Percentiles rank a stretch among this genome's conserved stretches.
These are phyloP conservation scores for Kradibia gibbosae DNA, from an alignment of 1,140 invertebrate genomes.

Conservation along the genomic window DNA sequence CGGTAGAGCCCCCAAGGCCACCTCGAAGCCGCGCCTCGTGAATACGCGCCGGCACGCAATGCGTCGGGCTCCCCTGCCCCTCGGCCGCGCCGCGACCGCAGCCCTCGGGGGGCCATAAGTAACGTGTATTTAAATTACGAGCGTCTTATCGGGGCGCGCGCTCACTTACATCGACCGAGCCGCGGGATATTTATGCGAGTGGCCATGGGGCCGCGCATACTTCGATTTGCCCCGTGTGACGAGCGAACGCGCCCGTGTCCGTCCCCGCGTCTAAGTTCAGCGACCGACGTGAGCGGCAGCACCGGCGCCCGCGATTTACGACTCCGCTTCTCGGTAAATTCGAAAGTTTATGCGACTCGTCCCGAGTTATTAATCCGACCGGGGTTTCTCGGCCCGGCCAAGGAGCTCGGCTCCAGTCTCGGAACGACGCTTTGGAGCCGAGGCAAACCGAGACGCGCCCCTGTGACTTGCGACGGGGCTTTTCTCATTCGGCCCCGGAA, in stretches of 20 bases:
- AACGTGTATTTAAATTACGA: conserved; percentile 59
- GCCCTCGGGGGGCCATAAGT: conserved; percentile 51
- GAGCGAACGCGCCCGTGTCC: background rate
- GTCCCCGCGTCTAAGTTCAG: conserved; percentile 51
- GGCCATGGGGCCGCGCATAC: conserved; percentile 52
- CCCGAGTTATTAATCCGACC: background rate
- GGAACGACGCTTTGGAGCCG: too few relatives aligned
- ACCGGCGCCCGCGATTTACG: conserved; percentile 36
- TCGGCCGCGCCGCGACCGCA: background rate
- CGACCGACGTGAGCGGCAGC: conserved; percentile 45
- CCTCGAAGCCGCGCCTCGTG: too few relatives aligned
- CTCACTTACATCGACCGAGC: conserved; percentile 53
- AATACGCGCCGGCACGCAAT: conserved; percentile 37
- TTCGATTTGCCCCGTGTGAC: conserved; percentile 3
- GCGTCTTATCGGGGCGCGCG: conserved; percentile 57
- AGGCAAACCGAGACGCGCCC: too few relatives aligned
- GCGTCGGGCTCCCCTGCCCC: background rate
- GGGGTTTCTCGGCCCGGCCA: too few relatives aligned
- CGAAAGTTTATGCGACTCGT: conserved; percentile 54
- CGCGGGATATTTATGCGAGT: conserved; percentile 54
- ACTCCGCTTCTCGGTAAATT: conserved; percentile 55
- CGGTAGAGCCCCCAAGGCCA: background rate
- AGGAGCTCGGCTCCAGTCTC: too few relatives aligned
- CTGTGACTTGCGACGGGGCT: too few relatives aligned
- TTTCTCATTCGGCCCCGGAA: too few relatives aligned